Evolutionary conservation across 2,888 invertebrate species (phyloP), one percentile per base, ranked within the genome.

Genomic region (Nomada hirtipes): DNA sequence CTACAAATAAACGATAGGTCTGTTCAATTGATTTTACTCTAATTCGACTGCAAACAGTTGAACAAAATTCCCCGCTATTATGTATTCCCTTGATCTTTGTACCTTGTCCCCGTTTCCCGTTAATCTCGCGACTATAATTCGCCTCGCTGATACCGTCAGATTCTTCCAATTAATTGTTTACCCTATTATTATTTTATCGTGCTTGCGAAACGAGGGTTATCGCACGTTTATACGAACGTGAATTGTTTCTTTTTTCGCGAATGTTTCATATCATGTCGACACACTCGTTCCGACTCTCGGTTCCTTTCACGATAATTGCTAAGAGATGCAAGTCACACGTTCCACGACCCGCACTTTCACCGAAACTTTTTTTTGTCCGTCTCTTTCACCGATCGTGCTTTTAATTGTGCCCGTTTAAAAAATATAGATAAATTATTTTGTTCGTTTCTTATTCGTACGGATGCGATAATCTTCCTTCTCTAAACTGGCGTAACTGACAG

Each of bases 251-350:
- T 60, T 53, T 11, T 26, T 11, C 15, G 18, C 36, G n/a, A 68
- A 61, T 73, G n/a, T 73, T 67, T 13, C 11, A 15, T 20, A 70
- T 11, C 23, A 70, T 4, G 52, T 10, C 11, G 44, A 59, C 47
- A 29, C 9, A n/a, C 29, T 20, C 50, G 50, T 18, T 44, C 52
- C 50, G 13, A 63, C 63, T 75, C 50, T 3, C 26, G 26, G 23
- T 26, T 59, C 64, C 65, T 74, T 81, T 69, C 69, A 57, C 75
- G 60, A 75, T 60, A 79, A 70, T 79, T 74, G 44, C 52, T 42
- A 47, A 74, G 67, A 65, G 69, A 70, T 50, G 74, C 79, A 52
- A 81, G 80, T 81, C 69, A 63, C 72, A 76, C 76, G 78, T 76
- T 23, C 57, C 42, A 15, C 20, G 47, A 13, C 7, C 42, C 69